Evolutionary conservation across 2,888 invertebrate genomes (phyloP).

Genomic region (Apocheima hispidaria): DNA sequence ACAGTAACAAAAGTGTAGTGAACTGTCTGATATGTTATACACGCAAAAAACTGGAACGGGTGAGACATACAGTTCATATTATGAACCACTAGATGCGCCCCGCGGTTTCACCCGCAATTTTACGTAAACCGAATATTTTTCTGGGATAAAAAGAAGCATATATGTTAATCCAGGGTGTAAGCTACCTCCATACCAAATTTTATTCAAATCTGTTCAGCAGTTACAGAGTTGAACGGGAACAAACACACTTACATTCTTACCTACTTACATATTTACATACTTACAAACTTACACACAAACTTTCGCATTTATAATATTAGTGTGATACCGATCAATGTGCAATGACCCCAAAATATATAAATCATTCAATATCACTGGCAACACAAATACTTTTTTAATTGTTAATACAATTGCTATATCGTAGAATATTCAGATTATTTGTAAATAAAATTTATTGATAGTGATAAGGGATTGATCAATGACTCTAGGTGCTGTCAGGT

Average conservation of each 20-base stretch:
- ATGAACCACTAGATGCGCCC: too few relatives aligned
- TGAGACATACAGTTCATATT: background rate
- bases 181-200: too few relatives aligned
- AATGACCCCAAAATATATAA: constrained; percentile 1
- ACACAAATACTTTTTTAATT: constrained; percentile 5
- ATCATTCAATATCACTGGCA: background rate
- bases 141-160: too few relatives aligned
- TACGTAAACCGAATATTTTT: too few relatives aligned
- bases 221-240: too few relatives aligned
- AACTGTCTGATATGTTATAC: background rate
- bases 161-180: too few relatives aligned
- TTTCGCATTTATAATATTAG: too few relatives aligned
- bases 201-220: too few relatives aligned
- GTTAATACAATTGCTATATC: background rate
- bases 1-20: background rate
- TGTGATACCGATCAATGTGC: background rate
- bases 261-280: too few relatives aligned
- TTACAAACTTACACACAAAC: too few relatives aligned
- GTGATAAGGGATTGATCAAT: background rate
- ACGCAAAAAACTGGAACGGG: background rate
- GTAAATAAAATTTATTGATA: constrained; percentile 7
- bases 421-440: background rate
- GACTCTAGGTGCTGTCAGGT: constrained; percentile 7
- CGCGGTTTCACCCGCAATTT: too few relatives aligned
- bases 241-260: too few relatives aligned